Evolutionary conservation across 1,140 invertebrate genomes (phyloP), one percentile per base, ranked within the genome.

Genomic region (Nasonia giraulti): DNA sequence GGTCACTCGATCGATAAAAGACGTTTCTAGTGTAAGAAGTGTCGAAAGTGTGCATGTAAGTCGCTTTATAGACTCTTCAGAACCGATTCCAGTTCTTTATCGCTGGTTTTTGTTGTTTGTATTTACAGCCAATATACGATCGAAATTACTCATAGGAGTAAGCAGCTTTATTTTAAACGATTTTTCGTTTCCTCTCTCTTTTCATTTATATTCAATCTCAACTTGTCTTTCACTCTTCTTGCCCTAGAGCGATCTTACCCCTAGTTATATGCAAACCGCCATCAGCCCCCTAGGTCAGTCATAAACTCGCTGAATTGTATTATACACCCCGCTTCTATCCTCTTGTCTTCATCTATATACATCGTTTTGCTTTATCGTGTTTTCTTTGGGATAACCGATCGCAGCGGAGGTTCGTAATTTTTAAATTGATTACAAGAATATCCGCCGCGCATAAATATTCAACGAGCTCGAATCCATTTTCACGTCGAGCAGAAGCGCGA

Each of bases 241-340:
- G 87, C 75, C 89, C 90, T 89, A 86, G 87, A 85, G 90, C 87
- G 82, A 92, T 92, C 90, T 93, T 91, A 92, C 90, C 91, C 91
- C 89, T 88, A 88, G 92, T 92, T 93, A 91, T 92, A 92, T 92
- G 92, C 91, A 92, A 93, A 92, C 92, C 91, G 85, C 90, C 91
- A 90, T 90, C 89, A 89, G 90, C 91, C 91, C 90, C 91, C 86
- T 88, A 88, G 90, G 89, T 90, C 90, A 91, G 91, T 93, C 92
- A 93, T 93, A 93, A 93, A 93, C 91, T 93, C 93, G 92, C 92
- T 91, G 92, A 92, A 93, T 93, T 92, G 92, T 92, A 92, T 92
- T 93, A 93, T 89, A 89, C 89, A 89, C 90, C 91, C 90, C 90
- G 88, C 87, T 89, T 87, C 86, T 77, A 87, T 85, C 85, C 86